A percentile compares a stretch with the other conserved stretches of the same genome.
Evolutionary conservation across 2,797 vertebrate genomes (phyloP).

Genomic region (Epinephelus malabaricus): DNA sequence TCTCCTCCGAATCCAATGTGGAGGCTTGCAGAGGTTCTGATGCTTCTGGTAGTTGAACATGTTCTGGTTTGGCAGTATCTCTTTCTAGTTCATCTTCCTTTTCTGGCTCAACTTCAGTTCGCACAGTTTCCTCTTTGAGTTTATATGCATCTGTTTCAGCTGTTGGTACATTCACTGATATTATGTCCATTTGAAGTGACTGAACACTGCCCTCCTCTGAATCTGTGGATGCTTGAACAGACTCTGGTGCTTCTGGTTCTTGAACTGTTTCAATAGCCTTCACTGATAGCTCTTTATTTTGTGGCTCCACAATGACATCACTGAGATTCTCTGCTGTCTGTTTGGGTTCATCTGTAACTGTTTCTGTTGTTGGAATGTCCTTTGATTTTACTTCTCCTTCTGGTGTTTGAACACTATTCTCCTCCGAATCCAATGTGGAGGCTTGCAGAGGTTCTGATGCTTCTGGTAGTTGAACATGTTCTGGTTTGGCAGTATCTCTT

Average conservation of each 20-base stretch:
- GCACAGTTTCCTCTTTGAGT: conserved; percentile 4
- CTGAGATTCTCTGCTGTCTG: too few relatives aligned
- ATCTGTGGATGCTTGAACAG: conserved; percentile 13
- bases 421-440: conserved; percentile 17
- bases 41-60: neutral
- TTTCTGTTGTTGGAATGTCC: neutral
- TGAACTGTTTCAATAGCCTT: too few relatives aligned
- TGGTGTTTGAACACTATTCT: neutral
- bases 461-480: neutral
- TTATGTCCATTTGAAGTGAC: conserved; percentile 36
- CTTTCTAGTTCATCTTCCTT: conserved; percentile 22
- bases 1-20: conserved; percentile 7
- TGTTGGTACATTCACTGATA: neutral
- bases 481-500: conserved; percentile 1
- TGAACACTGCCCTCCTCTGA: neutral
- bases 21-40: conserved; percentile 23
- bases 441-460: conserved; percentile 21
- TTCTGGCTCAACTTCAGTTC: neutral
- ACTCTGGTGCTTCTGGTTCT: neutral
- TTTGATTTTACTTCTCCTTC: conserved; percentile 11
- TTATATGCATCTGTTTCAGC: conserved; percentile 23
- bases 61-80: neutral
- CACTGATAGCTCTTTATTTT: too few relatives aligned
- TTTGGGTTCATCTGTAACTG: too few relatives aligned
- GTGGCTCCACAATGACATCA: too few relatives aligned